phyloP scores from a whole-genome alignment of 2,113 vertebrate species.

The Laterallus jamaicensis region DNA sequence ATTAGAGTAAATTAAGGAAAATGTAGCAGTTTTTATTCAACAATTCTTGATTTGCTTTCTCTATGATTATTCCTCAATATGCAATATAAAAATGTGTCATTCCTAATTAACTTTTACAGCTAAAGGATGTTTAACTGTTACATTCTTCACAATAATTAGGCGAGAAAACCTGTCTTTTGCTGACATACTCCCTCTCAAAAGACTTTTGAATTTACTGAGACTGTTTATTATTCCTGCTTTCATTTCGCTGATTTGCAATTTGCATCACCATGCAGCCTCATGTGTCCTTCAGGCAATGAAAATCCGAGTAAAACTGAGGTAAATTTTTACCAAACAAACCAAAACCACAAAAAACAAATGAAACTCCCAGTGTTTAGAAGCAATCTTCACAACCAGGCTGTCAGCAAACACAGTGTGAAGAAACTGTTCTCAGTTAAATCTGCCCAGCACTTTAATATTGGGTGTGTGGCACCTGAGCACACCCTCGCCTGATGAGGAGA shows the following conservation, averaged over 20 bases:
- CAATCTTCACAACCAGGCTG: neutral
- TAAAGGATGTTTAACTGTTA: neutral
- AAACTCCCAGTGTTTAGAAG: neutral
- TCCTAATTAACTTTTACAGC: neutral
- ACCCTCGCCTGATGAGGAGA: neutral
- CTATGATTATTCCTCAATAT: neutral
- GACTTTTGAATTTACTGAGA: neutral
- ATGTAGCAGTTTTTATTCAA: neutral
- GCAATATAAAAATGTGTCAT: neutral
- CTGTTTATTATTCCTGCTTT: neutral
- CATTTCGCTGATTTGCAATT: neutral
- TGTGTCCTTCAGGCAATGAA: neutral
- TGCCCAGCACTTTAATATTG: neutral
- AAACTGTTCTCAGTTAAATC: neutral
- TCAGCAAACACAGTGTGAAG: neutral
- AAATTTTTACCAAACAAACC: neutral
- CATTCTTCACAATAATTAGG: neutral
- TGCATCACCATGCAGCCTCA: fast-evolving
- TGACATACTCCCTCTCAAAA: neutral
- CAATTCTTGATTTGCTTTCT: neutral
- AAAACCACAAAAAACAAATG: neutral
- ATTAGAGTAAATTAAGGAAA: neutral
- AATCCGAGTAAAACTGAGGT: neutral
- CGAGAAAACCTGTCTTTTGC: neutral
- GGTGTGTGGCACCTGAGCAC: neutral